A percentile compares a stretch with the other conserved stretches of the same genome.
phyloP scores from a whole-genome alignment of 2,797 vertebrate genomes.

The Iguana delicatissima region DNA sequence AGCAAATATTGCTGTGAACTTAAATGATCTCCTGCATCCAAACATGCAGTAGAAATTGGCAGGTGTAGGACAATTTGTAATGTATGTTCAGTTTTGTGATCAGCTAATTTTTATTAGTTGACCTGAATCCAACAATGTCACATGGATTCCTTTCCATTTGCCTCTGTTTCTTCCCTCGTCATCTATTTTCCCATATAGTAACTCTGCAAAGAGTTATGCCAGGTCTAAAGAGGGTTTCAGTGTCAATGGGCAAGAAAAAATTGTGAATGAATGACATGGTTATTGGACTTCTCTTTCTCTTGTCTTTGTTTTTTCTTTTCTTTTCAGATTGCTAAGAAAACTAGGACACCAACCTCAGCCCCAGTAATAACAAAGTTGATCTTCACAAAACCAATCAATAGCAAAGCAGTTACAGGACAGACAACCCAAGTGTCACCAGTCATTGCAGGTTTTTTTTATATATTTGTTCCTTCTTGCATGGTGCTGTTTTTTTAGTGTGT shows the following conservation, averaged over 20 bases:
- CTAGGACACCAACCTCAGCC: conserved; percentile 90
- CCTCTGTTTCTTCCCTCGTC: neutral
- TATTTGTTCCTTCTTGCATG: conserved; percentile 67
- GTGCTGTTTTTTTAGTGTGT: conserved; percentile 25
- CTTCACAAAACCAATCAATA: conserved; percentile 97
- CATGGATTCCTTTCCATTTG: neutral
- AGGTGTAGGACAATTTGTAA: neutral
- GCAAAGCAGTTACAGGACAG: conserved; percentile 91
- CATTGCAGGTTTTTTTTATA: conserved; percentile 85
- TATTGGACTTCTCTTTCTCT: conserved; percentile 40
- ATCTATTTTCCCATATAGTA: neutral
- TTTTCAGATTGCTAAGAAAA: conserved; percentile 95
- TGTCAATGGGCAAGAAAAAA: neutral
- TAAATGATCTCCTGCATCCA: accelerated
- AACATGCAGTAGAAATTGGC: neutral
- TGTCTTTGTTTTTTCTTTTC: neutral
- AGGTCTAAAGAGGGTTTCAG: neutral
- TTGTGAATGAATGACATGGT: conserved; percentile 50
- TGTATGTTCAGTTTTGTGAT: neutral
- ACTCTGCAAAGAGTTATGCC: neutral
- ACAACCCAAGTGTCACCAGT: conserved; percentile 89
- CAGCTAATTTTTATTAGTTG: neutral
- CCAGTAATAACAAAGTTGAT: conserved; percentile 96
- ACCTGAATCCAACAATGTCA: neutral
- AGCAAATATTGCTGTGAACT: neutral